Evolutionary conservation across 2,113 vertebrate species (phyloP), one percentile per base, ranked within the genome.

Genomic region (Heloderma charlesbogerti): DNA sequence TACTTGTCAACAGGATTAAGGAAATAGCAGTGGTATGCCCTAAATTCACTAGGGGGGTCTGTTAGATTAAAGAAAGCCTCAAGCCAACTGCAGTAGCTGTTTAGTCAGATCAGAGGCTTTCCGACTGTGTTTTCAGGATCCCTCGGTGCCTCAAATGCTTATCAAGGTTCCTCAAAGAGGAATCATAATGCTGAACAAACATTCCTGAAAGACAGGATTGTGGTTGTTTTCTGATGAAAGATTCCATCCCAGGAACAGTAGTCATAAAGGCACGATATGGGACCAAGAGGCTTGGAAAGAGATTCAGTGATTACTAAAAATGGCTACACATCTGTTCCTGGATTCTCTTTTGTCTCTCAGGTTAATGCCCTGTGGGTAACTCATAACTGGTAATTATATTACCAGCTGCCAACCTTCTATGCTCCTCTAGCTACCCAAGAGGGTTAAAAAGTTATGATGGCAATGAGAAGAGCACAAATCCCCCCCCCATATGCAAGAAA

Each of bases 361-460:
- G 87, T 91, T 57, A 91, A 85, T 54, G 45, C 74, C 86, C 22
- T 22, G 37, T 77, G n/a, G 81, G 60, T 88, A 84, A 84, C 63
- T 85, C 63, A 74, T 63, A 84, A 66, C 72, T 80, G 18, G 54
- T 63, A 90, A 92, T 90, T 88, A 86, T 54, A 79, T 63, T 80
- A 79, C 34, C 92, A 92, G 81, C 81, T 88, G 86, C 51, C 54
- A 74, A 90, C n/a, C 51, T 66, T 90, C 45, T 88, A 80, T 74
- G 71, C 67, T 87, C 66, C 40, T 75, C 86, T 66, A 54, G 86
- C 37, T 71, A 74, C 86, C 20, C 51, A 80, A 84, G 66, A 89
- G 34, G 45, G 71, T 31, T 20, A 69, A 86, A 87, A 78, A 89
- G 63, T 40, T 92, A 45, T 69, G 60, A 83, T 25, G 78, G 18